Conservation (phyloP, 2,888 invertebrate species). For the Myathropa florea region DNA sequence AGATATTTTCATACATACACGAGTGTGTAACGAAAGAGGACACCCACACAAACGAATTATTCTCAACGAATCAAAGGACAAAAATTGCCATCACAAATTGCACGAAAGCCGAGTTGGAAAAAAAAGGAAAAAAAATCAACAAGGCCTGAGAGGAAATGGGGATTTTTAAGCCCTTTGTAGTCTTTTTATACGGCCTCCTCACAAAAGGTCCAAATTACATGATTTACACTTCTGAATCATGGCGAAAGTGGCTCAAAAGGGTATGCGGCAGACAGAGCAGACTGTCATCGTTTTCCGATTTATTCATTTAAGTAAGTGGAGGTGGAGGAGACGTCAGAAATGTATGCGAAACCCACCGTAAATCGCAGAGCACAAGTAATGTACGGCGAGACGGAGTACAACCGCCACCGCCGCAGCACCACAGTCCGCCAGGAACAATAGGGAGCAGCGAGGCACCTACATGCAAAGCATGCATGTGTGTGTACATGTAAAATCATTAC, state of each 20-base stretch:
- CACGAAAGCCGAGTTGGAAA: neutral
- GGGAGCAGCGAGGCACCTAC: neutral
- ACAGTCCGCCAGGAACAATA: neutral
- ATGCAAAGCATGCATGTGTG: neutral
- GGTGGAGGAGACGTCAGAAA: neutral
- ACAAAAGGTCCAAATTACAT: slow-evolving; percentile 61
- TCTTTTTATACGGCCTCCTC: slow-evolving; percentile 26
- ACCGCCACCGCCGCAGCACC: no score
- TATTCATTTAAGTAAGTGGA: neutral
- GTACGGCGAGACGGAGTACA: no score
- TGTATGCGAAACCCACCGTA: no score
- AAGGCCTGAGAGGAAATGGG: neutral
- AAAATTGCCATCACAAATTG: slow-evolving; percentile 49
- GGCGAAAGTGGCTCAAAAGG: slow-evolving; percentile 5
- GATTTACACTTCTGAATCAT: slow-evolving; percentile 40
- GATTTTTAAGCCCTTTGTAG: slow-evolving; percentile 25
- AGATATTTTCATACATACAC: neutral
- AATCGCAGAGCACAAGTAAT: no score
- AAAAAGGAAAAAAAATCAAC: neutral
- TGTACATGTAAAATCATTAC: neutral
- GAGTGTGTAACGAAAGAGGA: neutral
- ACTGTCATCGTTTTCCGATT: slow-evolving; percentile 15
- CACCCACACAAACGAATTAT: neutral
- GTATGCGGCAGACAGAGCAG: neutral
- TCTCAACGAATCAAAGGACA: slow-evolving; percentile 29